Evolutionary conservation across 1,140 invertebrate genomes (phyloP).

Genomic region (Lepidostoma basale): DNA sequence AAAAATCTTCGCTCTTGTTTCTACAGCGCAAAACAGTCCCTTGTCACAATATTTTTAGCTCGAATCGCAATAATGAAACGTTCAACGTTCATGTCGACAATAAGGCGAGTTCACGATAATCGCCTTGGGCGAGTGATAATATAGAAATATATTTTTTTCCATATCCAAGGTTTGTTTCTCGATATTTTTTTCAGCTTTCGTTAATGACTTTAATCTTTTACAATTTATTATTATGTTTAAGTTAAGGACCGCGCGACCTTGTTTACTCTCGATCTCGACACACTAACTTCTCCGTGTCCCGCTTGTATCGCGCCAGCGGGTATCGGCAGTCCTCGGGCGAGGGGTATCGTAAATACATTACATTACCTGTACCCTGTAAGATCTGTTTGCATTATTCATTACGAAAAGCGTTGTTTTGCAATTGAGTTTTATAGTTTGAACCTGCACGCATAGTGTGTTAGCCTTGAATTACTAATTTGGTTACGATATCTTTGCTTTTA

Average conservation of each 20-base stretch:
- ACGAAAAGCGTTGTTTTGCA: slow-evolving; percentile 4
- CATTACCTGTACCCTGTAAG: no score
- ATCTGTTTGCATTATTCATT: background rate
- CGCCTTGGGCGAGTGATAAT: background rate
- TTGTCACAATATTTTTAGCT: no score
- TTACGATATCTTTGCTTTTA: slow-evolving; percentile 8
- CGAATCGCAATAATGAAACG: background rate
- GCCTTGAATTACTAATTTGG: slow-evolving; percentile 24
- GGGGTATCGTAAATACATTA: no score
- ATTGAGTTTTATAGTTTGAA: background rate
- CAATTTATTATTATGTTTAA: background rate
- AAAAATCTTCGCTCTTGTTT: no score
- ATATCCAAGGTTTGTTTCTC: background rate
- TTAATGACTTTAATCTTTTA: background rate
- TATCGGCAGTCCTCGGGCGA: no score
- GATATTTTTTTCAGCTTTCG: background rate
- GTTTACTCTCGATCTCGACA: no score
- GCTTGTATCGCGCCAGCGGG: no score
- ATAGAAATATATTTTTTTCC: background rate
- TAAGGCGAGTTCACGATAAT: background rate
- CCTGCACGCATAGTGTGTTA: background rate
- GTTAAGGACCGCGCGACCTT: no score
- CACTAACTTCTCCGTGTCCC: no score
- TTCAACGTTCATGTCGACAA: background rate
- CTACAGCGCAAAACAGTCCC: no score